Base-by-base conservation (phyloP, 1,140 invertebrate species). In the Lucilia cuprina region DNA sequence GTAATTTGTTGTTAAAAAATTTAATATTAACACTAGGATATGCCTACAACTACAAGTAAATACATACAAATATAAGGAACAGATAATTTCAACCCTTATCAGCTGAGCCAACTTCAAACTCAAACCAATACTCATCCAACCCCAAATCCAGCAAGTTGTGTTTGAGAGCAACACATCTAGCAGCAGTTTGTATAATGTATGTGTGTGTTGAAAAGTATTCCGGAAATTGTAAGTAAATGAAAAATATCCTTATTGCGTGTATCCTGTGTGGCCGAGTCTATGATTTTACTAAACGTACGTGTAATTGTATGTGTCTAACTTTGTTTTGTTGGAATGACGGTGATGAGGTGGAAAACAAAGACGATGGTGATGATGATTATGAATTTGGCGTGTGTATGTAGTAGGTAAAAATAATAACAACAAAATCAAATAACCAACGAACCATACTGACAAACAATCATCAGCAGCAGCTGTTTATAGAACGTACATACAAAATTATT, bases 391-490 rank as follows among this genome's bases (percentile, higher is more conserved):
- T 80, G 12, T 49, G 77, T 80, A 80, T 50, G 47, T 21, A 21
- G 77, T 80, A 80, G 41, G 77, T 49, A 80, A 80, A 19, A 80
- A 80, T 49, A 78, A 47, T n/a, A 19, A 78, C 17, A 78, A 41
- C 41, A n/a, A 80, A 41, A 35, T 2, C 13, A 21, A 80, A 49
- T 47, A 80, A 25, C 17, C 35, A 80, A 50, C 77, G 41, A 50
- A 80, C 77, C 35, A 50, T 19, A 70, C n/a, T 21, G 21, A 9
- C n/a, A 70, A 25, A 19, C 77, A 47, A 77, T 10, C 41, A 41
- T 41, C 74, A 77, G 14, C n/a, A 80, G 77, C 77, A 80, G 77
- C 77, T 80, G 77, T 80, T 80, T 49, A 78, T n/a, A 19, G 19
- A 70, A 70, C 19, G 55, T 41, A 41, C 55, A 60, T 17, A n/a